Evolutionary conservation across 2,113 vertebrate genomes (phyloP), one percentile per base, ranked within the genome.

Genomic region (Aleadryas rufinucha): DNA sequence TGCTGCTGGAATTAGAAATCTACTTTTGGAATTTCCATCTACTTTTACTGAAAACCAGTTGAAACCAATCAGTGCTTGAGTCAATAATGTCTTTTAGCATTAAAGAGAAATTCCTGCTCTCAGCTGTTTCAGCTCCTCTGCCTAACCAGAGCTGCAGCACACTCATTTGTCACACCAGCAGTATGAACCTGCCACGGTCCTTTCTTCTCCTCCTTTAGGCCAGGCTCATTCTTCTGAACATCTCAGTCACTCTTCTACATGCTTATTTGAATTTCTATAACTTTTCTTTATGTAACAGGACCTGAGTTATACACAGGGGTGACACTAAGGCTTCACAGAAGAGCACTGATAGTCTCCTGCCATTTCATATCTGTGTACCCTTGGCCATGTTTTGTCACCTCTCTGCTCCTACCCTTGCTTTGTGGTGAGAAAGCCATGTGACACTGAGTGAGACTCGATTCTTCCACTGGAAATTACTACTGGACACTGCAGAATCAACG

Each of bases 381-480:
- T 41, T 22, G 11, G 47, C 24, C 20, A 63, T 15, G 11, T 85
- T 90, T 66, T 78, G 68, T 53, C 47, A 90, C 35, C 44, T 66
- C 56, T 50, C 45, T 90, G 76, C 26, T 95, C 31, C 63, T 19
- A 27, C 35, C 27, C 53, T 56, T 87, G 47, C 24, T 89, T 57
- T 44, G 64, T 8, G 4, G 24, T 1, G 5, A 16, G 12, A 93
- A 81, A 81, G 42, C 21, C 68, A 37, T 19, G 37, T 0, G 2
- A 47, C 42, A 47, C 50, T 28, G 45, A 80, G 33, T 52, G 35
- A 80, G 68, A 56, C 44, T 77, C 0, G 6, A 37, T 86, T 90
- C 26, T 93, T 92, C 80, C 83, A 33, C n/a, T 86, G 87, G 89
- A 96, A 96, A 95, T 94, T 87, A 84, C 91, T 54, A 94, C 82